Conservation (phyloP, 2,113 vertebrate genomes). For the Deroptyus accipitrinus region DNA sequence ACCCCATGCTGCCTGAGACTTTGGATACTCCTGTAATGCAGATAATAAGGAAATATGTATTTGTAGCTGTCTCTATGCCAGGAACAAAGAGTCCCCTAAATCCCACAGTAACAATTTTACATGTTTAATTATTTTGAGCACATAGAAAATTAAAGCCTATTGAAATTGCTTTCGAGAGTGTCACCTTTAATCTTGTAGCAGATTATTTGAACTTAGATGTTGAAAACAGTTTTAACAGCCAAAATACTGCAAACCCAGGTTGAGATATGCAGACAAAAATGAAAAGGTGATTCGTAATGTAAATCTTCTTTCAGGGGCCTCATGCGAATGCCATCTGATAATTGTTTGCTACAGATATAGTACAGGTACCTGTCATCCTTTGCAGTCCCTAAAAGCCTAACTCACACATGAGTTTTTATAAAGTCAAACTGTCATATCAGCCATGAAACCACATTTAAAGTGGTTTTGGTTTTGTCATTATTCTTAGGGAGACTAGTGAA, state of each 20-base stretch:
- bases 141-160: neutral
- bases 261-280: neutral
- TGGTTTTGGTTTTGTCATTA: neutral
- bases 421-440: neutral
- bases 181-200: neutral
- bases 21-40: neutral
- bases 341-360: neutral
- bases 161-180: neutral
- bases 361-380: neutral
- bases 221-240: neutral
- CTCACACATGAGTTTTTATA: neutral
- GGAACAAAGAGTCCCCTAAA: neutral
- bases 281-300: neutral
- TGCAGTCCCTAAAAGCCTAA: neutral
- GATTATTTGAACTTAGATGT: neutral
- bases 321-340: neutral
- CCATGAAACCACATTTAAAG: neutral
- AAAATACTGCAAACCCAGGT: neutral
- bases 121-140: neutral
- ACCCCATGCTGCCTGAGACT: neutral
- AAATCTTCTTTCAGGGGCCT: neutral
- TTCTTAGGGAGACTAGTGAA: neutral
- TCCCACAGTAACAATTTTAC: neutral
- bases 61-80: neutral
- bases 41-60: neutral